Evolutionary conservation across 2,113 vertebrate species (phyloP).

Genomic region (Microcebus murinus): DNA sequence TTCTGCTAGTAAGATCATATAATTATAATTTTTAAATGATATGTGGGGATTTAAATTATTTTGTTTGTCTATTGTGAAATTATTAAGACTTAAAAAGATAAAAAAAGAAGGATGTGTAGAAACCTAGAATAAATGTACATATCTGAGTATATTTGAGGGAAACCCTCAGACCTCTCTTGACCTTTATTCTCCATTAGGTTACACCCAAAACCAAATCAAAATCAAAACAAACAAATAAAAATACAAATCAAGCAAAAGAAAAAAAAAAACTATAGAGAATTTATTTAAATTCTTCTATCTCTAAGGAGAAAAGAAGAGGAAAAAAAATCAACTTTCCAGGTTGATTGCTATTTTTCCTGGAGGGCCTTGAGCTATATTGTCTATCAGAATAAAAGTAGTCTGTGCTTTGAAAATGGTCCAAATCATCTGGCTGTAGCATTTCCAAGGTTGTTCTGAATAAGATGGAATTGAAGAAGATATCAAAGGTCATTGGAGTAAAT

Average conservation of each 20-base stretch:
- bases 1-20: constrained; percentile 26
- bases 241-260: background rate
- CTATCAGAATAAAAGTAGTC: constrained; percentile 1
- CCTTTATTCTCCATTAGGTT: background rate
- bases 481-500: constrained; percentile 46
- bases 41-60: background rate
- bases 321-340: background rate
- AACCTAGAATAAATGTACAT: background rate
- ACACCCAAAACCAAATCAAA: background rate
- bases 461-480: background rate
- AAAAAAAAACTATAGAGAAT: background rate
- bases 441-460: background rate
- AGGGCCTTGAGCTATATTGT: background rate
- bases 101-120: background rate
- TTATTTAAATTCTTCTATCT: background rate
- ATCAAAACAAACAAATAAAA: background rate
- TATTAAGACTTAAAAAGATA: background rate
- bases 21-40: constrained; percentile 32
- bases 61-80: background rate
- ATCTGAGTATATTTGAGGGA: background rate
- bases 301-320: background rate
- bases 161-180: background rate
- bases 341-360: background rate
- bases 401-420: constrained; percentile 44
- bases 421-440: background rate